Percentiles rank a stretch among this genome's conserved stretches.
phyloP scores from a whole-genome alignment of 2,113 vertebrate species.

The Pteruthius melanotis region DNA sequence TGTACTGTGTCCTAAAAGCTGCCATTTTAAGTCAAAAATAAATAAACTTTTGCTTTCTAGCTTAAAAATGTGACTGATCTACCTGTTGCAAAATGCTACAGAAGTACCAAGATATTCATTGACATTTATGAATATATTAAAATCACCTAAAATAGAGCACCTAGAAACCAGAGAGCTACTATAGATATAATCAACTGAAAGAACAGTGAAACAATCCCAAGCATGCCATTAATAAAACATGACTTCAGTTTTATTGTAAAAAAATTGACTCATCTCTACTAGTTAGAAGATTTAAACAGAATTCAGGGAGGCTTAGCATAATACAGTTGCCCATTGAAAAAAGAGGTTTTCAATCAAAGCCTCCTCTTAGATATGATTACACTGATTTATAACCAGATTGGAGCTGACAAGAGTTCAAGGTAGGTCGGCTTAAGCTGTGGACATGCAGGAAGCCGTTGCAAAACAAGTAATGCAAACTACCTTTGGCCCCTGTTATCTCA shows the following conservation, averaged over 20 bases:
- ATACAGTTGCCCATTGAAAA: not conserved
- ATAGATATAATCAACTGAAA: not conserved
- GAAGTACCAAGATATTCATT: not conserved
- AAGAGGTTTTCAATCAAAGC: not conserved
- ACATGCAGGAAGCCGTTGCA: not conserved
- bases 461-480: not conserved
- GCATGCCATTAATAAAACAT: not conserved
- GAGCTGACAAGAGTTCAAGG: not conserved
- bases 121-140: not conserved
- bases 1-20: not conserved
- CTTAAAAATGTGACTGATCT: not conserved
- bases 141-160: not conserved
- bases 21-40: not conserved
- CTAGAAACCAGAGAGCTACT: not conserved
- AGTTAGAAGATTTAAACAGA: not conserved
- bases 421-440: not conserved
- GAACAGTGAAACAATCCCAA: not conserved
- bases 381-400: not conserved
- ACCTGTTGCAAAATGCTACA: not conserved
- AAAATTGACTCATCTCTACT: not conserved
- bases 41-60: not conserved
- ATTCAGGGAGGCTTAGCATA: not conserved
- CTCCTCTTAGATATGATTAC: not conserved
- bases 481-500: not conserved
- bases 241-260: not conserved